phyloP scores from a whole-genome alignment of 2,797 vertebrate genomes.

The Chanos chanos region DNA sequence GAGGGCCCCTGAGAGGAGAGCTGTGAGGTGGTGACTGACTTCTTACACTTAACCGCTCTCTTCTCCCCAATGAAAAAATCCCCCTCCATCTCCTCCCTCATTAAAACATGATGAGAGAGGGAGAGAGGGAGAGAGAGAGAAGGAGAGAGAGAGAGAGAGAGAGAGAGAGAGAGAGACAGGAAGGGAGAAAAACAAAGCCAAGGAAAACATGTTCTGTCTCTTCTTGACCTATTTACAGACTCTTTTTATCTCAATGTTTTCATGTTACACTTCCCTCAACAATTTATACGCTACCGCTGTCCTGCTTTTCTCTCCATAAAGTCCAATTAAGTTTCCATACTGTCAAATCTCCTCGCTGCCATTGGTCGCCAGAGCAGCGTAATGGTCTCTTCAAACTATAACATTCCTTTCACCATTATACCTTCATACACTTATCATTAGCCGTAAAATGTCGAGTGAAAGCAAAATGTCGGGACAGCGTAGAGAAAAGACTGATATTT shows the following conservation, averaged over 20 bases:
- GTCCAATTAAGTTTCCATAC: neutral
- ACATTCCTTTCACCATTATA: too few relatives aligned
- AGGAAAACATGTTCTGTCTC: slow-evolving; percentile 12
- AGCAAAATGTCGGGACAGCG: too few relatives aligned
- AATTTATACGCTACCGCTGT: neutral
- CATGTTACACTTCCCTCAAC: neutral
- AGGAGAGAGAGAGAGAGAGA: neutral
- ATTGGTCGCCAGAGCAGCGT: too few relatives aligned
- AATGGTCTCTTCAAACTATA: too few relatives aligned
- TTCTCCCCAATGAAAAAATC: slow-evolving; percentile 14
- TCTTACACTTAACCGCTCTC: neutral
- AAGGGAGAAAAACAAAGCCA: neutral
- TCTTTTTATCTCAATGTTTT: neutral
- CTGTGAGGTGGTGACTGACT: neutral
- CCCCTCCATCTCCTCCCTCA: slow-evolving; percentile 13
- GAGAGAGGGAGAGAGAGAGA: neutral
- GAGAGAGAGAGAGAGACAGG: neutral
- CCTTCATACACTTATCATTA: too few relatives aligned
- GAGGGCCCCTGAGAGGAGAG: slow-evolving; percentile 5
- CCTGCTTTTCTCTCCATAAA: neutral
- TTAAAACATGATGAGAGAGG: slow-evolving; percentile 22
- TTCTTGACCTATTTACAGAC: slow-evolving; percentile 10
- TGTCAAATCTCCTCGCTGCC: too few relatives aligned
- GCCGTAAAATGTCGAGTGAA: too few relatives aligned
- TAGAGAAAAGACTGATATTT: too few relatives aligned